phyloP scores from a whole-genome alignment of 2,888 invertebrate species.

The Idaea straminata region DNA sequence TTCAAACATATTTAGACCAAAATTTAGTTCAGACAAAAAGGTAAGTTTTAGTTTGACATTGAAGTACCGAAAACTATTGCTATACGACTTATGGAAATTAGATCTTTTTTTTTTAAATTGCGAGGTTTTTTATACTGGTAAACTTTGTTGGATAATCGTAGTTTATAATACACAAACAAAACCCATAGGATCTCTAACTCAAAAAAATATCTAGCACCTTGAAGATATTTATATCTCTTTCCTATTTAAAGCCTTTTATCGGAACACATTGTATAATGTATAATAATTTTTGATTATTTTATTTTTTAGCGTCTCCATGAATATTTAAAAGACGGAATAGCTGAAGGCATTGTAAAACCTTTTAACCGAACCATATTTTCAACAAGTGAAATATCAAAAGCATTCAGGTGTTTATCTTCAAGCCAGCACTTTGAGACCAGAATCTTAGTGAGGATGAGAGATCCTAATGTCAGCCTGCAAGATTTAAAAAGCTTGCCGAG shows the following conservation, averaged over 20 bases:
- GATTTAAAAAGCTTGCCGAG: conserved; percentile 34
- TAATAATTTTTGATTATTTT: neutral
- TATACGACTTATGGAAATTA: neutral
- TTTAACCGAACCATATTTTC: conserved; percentile 82
- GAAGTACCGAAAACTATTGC: neutral
- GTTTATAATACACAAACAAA: too few relatives aligned
- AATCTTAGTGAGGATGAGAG: conserved; percentile 34
- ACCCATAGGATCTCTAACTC: too few relatives aligned
- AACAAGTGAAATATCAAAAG: conserved; percentile 81
- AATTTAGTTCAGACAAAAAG: conserved; percentile 23
- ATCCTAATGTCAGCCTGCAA: conserved; percentile 24
- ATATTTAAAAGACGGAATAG: conserved; percentile 81
- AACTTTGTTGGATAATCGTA: too few relatives aligned
- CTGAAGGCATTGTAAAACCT: conserved; percentile 83
- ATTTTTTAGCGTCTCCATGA: conserved; percentile 59
- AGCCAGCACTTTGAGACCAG: conserved; percentile 81
- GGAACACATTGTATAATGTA: neutral
- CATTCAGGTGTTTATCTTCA: conserved; percentile 80
- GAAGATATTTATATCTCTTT: too few relatives aligned
- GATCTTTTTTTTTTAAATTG: too few relatives aligned
- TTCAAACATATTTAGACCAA: conserved; percentile 33
- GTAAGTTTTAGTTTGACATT: conserved; percentile 11
- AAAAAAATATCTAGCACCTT: too few relatives aligned
- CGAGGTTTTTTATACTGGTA: too few relatives aligned
- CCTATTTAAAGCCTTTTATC: too few relatives aligned